Base-by-base conservation (phyloP, 2,113 vertebrate species). In the Phalacrocorax pelagicus region DNA sequence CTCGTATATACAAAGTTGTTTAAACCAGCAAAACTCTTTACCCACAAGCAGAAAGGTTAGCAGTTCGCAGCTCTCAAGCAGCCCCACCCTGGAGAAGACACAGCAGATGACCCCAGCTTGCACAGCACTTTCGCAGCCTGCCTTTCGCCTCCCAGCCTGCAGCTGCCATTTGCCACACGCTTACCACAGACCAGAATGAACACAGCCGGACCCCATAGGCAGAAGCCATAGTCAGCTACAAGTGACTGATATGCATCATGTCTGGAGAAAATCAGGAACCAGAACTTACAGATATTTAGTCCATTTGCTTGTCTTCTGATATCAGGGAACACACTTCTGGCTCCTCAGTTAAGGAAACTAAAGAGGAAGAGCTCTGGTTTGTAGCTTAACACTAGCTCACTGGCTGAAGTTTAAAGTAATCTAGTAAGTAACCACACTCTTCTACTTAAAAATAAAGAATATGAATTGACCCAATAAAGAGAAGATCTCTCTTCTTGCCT, bases 181-280 rank as follows among this genome's bases (percentile, higher is more conserved):
- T 16, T 8, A 40, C 70, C 27, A 4, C 17, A 22, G n/a, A 26
- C 3, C 51, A 40, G n/a, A 52, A 21, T 5, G 18, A 65, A 30
- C 3, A 27, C 38, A 52, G 71, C 34, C 5, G 1, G 63, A 44
- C 23, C 34, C 2, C 1, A 6, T 8, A 3, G 4, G 71, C 69
- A 62, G 30, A 13, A 78, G 38, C 51, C 40, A 22, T 2, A 46
- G 44, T 4, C 81, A 72, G 90, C 84, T 61, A 34, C 9, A 4
- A 74, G n/a, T 2, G 47, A 74, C 10, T 1, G 80, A 54, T 3
- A 9, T 2, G 38, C 0, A 0, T 26, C 19, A 1, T 0, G 5
- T 9, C 66, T 17, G 18, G 42, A 58, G 34, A 66, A 75, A 94
- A 94, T 6, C 27, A 38, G 72, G 79, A 96, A 90, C 38, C 69